phyloP scores from a whole-genome alignment of 2,888 invertebrate species.

The Caradrina kadenii region DNA sequence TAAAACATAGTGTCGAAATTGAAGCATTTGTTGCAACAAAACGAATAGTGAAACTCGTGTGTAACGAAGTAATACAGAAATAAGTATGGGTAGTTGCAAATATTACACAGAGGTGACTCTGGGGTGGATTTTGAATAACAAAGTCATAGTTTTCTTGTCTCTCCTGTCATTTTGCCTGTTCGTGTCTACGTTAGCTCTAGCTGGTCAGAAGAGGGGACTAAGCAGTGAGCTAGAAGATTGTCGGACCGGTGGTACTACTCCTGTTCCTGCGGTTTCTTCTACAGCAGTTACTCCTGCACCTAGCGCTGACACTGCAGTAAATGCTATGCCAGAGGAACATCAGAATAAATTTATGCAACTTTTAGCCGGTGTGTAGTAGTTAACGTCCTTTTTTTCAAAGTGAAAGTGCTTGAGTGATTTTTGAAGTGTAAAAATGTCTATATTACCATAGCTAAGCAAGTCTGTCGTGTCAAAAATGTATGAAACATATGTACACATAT shows the following conservation, averaged over 20 bases:
- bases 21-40: slow-evolving; percentile 51
- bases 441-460: neutral
- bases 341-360: slow-evolving; percentile 15
- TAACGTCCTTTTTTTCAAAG: neutral
- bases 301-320: rapidly evolving
- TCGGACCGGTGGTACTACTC: slow-evolving; percentile 7
- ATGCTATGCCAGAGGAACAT: rapidly evolving
- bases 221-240: slow-evolving; percentile 68
- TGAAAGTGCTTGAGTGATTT: slow-evolving; percentile 30
- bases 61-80: neutral
- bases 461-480: slow-evolving; percentile 4
- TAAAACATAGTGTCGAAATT: slow-evolving; percentile 38
- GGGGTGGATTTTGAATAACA: slow-evolving; percentile 83
- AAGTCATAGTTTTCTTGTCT: slow-evolving; percentile 80
- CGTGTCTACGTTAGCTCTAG: slow-evolving; percentile 80
- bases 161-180: slow-evolving; percentile 81
- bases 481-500: neutral
- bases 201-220: slow-evolving; percentile 78
- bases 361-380: slow-evolving; percentile 9
- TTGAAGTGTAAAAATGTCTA: neutral
- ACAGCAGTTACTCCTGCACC: rapidly evolving
- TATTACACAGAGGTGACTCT: slow-evolving; percentile 76
- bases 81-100: slow-evolving; percentile 69
- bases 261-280: neutral
- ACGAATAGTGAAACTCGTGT: slow-evolving; percentile 51